A percentile compares a stretch with the other conserved stretches of the same genome.
These are phyloP conservation scores for Philereme vetulata DNA, from an alignment of 2,888 invertebrate species.

Conservation along the genomic window DNA sequence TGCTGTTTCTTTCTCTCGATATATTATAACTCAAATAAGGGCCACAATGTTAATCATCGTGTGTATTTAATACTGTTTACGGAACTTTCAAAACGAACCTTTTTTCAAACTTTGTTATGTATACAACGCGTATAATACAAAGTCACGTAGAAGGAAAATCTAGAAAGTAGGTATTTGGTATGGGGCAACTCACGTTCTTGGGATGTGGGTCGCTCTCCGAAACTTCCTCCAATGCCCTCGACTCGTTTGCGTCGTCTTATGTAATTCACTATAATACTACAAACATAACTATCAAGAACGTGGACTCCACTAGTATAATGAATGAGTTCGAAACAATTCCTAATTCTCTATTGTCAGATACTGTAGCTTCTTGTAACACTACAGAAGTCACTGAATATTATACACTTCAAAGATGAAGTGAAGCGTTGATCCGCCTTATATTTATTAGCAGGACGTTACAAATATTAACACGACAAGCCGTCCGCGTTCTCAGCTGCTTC, in stretches of 20 bases:
- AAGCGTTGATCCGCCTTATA: slow-evolving; percentile 20
- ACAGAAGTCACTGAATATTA: slow-evolving; percentile 2
- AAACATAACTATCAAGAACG: slow-evolving; percentile 14
- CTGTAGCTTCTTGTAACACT: slow-evolving; percentile 4
- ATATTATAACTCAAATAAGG: not conserved
- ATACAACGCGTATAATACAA: slow-evolving; percentile 35
- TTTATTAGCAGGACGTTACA: slow-evolving; percentile 31
- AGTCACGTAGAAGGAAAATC: slow-evolving; percentile 52
- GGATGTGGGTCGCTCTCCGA: slow-evolving; percentile 51
- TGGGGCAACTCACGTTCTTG: slow-evolving; percentile 67
- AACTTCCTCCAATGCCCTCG: slow-evolving; percentile 31
- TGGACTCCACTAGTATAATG: too few relatives aligned
- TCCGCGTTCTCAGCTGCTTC: slow-evolving; percentile 41
- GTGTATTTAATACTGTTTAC: slow-evolving; percentile 3
- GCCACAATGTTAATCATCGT: not conserved
- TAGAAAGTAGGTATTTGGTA: slow-evolving; percentile 53
- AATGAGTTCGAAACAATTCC: too few relatives aligned
- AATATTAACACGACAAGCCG: slow-evolving; percentile 31
- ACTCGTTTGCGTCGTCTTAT: slow-evolving; percentile 12
- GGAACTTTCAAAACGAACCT: slow-evolving; percentile 11
- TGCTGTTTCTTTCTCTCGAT: not conserved
- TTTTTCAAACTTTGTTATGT: slow-evolving; percentile 24
- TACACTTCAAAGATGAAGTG: slow-evolving; percentile 19
- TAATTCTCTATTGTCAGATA: too few relatives aligned
- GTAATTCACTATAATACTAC: slow-evolving; percentile 19